phyloP scores from a whole-genome alignment of 2,888 invertebrate genomes.

The Podabrus alpinus region DNA sequence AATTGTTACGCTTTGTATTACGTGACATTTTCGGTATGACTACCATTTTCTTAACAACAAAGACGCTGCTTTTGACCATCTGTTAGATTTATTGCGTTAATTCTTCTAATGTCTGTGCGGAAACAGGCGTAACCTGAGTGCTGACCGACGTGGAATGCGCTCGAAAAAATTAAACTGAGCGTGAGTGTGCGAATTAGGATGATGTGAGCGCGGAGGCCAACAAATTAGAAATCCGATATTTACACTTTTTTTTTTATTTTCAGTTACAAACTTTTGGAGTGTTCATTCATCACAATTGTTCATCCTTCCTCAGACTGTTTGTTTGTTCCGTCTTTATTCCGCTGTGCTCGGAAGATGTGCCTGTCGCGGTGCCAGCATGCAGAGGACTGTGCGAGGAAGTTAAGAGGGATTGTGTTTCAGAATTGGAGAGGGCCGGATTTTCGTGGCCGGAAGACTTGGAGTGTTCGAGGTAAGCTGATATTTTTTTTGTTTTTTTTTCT shows the following conservation, averaged over 20 bases:
- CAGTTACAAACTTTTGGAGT: slow-evolving; percentile 74
- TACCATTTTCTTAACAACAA: neutral
- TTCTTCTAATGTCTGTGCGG: neutral
- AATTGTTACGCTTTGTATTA: neutral
- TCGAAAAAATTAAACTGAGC: neutral
- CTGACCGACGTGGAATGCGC: neutral
- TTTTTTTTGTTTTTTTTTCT: no score
- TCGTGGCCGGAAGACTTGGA: slow-evolving; percentile 75
- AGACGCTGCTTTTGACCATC: neutral
- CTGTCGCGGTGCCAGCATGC: slow-evolving; percentile 84
- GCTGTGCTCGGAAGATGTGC: slow-evolving; percentile 86
- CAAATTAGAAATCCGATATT: neutral
- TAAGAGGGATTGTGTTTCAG: slow-evolving; percentile 70
- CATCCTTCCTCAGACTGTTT: slow-evolving; percentile 80
- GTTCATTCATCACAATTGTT: slow-evolving; percentile 79
- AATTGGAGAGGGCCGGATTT: slow-evolving; percentile 65
- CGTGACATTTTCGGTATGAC: neutral
- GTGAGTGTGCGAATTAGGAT: neutral
- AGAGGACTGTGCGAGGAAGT: slow-evolving; percentile 83
- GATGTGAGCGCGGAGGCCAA: neutral
- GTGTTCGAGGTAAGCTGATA: slow-evolving; percentile 60
- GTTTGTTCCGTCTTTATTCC: slow-evolving; percentile 90
- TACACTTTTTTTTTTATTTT: slow-evolving; percentile 49
- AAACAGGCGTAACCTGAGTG: neutral
- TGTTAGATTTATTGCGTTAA: neutral